Evolutionary conservation across 35 echinoderm and acorn worm genomes (phyloP), one percentile per base, ranked within the genome.

Genomic region (Eucidaris tribuloides): DNA sequence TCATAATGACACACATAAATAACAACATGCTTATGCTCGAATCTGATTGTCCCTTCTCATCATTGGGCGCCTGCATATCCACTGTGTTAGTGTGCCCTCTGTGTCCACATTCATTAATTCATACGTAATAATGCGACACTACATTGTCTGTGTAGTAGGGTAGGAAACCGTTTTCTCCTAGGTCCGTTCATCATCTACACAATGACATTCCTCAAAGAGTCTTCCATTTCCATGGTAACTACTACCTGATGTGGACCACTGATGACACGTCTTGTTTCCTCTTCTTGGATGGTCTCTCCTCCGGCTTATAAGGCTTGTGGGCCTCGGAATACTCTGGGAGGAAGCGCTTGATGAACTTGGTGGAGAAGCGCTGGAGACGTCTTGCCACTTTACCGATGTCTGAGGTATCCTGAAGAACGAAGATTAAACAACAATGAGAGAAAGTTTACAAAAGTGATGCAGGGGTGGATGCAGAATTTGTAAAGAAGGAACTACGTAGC

Each of bases 341-440:
- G 68, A 35, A 74, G 0, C 68, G 68, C 68, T 44, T 74, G 28
- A 44, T 74, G 68, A 74, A 74, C 35, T 40, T 33, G 68, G 68
- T 42, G 44, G 68, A 33, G 68, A 42, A 74, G 0, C 68, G 68
- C 36, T 74, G 68, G 24, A 74, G 41, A 44, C 44, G 68, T 40
- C 44, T 33, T 13, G 68, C 68, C 37, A 74, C 37, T 40, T 74
- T 38, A 44, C 68, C 68, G 35, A 74, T 14, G 37, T 38, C 41
- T 0, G 68, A 74, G 2, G 68, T 41, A 22, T 74, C 68, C 68
- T 74, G 7, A 0, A 20, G 22, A 22, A 74, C 22, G 38, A 30
- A 41, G 3, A 82, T n/a, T n/a, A n/a, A n/a, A n/a, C n/a, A n/a
- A n/a, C n/a, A n/a, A n/a, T n/a, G n/a, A n/a, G n/a, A n/a, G n/a